Base-by-base conservation (phyloP, 2,113 vertebrate genomes). In the Lipophrys pholis region DNA sequence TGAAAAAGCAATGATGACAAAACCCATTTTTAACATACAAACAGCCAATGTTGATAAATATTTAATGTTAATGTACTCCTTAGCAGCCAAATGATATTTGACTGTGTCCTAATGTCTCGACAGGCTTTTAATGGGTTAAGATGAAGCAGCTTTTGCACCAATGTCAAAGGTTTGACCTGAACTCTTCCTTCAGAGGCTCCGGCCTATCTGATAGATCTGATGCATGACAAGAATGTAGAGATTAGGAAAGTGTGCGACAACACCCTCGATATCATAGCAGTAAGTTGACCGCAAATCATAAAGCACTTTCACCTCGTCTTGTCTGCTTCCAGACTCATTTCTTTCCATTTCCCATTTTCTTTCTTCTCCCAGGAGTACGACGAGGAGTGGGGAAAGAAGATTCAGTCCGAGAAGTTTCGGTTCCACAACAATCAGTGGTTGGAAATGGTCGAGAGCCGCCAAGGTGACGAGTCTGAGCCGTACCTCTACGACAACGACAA, bases 391-490 rank as follows among this genome's bases (percentile, higher is more conserved):
- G 96, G 96, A 17, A 95, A 94, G 85, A 99, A 98, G 90, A 98
- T 98, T 74, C 97, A 99, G 87, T 97, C 95, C 0, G 96, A 98
- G 81, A 99, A 99, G 81, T 99, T 99, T 42, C 95, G 97, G 42
- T 99, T 97, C 95, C 96, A 98, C 86, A 99, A 99, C 89, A 97
- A 97, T 41, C 97, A 98, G 87, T 98, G 97, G 97, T 75, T 99
- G 80, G 97, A 99, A 87, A 98, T 99, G 97, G 97, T 98, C 4
- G 97, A 98, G 89, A 97, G 95, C 73, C 94, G 95, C n/a, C 96
- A 98, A 83, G 92, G 95, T 83, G 97, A 97, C 21, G 97, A 99
- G 30, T 69, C 81, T 4, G 90, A 92, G 15, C 80, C 85, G 0
- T 92, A 84, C 65, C 83, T 90, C 5, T 90, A 90, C 3, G 95